phyloP scores from a whole-genome alignment of 2,888 invertebrate species.

The Ecliptopera silaceata region DNA sequence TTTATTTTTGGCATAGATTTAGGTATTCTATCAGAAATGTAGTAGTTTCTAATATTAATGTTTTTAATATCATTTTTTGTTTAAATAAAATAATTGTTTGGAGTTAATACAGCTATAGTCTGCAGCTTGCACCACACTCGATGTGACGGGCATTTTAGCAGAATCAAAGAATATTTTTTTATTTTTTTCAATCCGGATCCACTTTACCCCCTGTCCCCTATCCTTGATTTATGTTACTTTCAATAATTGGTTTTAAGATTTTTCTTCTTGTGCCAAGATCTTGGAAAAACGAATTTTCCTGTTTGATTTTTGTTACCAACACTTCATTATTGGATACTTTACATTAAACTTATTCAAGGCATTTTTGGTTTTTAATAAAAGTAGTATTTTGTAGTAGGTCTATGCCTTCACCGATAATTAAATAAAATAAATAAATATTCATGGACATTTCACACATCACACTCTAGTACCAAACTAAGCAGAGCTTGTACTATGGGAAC shows the following conservation, averaged over 20 bases:
- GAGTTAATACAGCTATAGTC: too few relatives aligned
- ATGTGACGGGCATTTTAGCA: slow-evolving; percentile 29
- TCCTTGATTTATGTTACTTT: slow-evolving; percentile 29
- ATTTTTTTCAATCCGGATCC: slow-evolving; percentile 24
- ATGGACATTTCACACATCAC: too few relatives aligned
- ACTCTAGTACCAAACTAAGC: too few relatives aligned
- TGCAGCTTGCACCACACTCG: slow-evolving; percentile 8
- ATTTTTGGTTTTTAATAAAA: neutral
- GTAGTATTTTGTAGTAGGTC: neutral
- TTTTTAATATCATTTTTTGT: too few relatives aligned
- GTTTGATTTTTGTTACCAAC: neutral
- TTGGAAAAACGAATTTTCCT: neutral
- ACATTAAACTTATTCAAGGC: too few relatives aligned
- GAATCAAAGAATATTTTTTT: slow-evolving; percentile 28
- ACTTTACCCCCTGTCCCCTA: slow-evolving; percentile 21
- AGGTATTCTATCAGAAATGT: too few relatives aligned
- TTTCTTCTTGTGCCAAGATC: slow-evolving; percentile 20
- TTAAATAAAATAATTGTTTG: too few relatives aligned
- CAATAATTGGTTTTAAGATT: slow-evolving; percentile 29
- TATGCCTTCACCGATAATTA: too few relatives aligned
- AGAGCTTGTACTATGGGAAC: too few relatives aligned
- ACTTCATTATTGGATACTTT: neutral
- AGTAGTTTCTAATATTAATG: too few relatives aligned
- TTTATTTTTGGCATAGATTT: too few relatives aligned
- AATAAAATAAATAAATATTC: too few relatives aligned